Conservation (phyloP, 2,113 vertebrate species). For the Oryzias celebensis region DNA sequence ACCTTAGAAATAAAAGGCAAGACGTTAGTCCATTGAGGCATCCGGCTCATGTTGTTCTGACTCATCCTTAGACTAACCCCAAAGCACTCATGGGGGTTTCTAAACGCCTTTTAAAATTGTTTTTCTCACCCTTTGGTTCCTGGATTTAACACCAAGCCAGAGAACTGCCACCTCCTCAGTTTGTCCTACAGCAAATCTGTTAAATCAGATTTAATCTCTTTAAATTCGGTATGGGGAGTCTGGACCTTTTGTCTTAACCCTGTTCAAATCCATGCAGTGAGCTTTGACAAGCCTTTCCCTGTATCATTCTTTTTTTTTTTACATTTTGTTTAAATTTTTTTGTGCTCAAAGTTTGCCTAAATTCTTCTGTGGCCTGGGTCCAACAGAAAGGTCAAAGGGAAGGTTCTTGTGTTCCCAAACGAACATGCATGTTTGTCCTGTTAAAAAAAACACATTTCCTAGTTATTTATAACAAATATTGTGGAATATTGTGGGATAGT, state of each 20-base stretch:
- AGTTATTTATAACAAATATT: slow-evolving; percentile 2
- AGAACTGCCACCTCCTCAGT: slow-evolving; percentile 31
- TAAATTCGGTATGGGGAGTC: slow-evolving; percentile 45
- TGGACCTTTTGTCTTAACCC: slow-evolving; percentile 41
- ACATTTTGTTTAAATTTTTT: slow-evolving; percentile 12
- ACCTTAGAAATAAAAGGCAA: slow-evolving; percentile 40
- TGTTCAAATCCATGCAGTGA: slow-evolving; percentile 54
- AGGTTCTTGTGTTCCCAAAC: slow-evolving; percentile 6
- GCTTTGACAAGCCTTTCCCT: slow-evolving; percentile 51
- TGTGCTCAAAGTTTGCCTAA: slow-evolving; percentile 19
- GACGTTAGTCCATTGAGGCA: slow-evolving; percentile 49
- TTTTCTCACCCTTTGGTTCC: slow-evolving; percentile 29
- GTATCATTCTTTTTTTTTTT: not conserved
- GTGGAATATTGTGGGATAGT: not conserved
- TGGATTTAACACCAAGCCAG: slow-evolving; percentile 13
- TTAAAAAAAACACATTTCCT: slow-evolving; percentile 15
- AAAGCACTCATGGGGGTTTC: slow-evolving; percentile 10
- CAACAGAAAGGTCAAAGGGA: slow-evolving; percentile 5
- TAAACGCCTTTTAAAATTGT: slow-evolving; percentile 1
- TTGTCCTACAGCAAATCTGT: slow-evolving; percentile 34
- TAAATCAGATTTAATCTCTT: slow-evolving; percentile 58
- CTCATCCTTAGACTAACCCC: slow-evolving; percentile 33
- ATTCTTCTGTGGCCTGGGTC: slow-evolving; percentile 4
- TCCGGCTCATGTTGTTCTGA: slow-evolving; percentile 9
- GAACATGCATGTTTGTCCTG: slow-evolving; percentile 27